Base-by-base conservation (phyloP, 2,113 vertebrate genomes). In the Arizona elegans region DNA sequence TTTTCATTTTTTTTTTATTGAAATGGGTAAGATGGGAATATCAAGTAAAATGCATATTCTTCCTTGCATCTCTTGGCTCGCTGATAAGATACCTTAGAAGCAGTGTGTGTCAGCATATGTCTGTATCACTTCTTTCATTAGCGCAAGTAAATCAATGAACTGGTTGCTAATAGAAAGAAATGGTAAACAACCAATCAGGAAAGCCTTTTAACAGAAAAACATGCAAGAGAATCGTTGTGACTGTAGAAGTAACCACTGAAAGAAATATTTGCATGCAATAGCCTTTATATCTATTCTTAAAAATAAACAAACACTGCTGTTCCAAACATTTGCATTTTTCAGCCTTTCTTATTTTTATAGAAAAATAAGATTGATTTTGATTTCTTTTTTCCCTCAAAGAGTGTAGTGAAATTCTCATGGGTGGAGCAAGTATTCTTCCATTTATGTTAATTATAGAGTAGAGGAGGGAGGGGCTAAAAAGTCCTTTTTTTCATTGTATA, bases 81-180 rank as follows among this genome's bases (percentile, higher is more conserved):
- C 89, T 97, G 91, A 96, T 87, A 94, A 94, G 96, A 95, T 52
- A 91, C 23, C 92, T 93, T 91, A 47, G 88, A 91, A 96, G 19
- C 23, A 90, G 92, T 94, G 94, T 47, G 87, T 1, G 5, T 93
- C 93, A 96, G 23, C 33, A 33, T 92, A 86, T 0, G 0, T 88
- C 96, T 97, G 92, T 91, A 95, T 81, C 93, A 33, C 86, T 93
- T 53, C 91, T 96, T 92, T 94, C 91, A 95, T 97, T 95, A 95
- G 11, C 0, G 0, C 92, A 86, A 95, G 94, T 93, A 93, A 97
- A 88, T 43, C 81, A 94, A 54, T 89, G 56, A 92, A 92, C 88
- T 96, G 87, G 93, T 95, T 96, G 87, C 93, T 94, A 95, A 96
- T 86, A 94, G 92, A 94, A 65, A 95, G 26, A 62, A 95, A 90